These are phyloP conservation scores for Drosophila orosa DNA, from an alignment of 1,140 invertebrate genomes.

Conservation along the genomic window DNA sequence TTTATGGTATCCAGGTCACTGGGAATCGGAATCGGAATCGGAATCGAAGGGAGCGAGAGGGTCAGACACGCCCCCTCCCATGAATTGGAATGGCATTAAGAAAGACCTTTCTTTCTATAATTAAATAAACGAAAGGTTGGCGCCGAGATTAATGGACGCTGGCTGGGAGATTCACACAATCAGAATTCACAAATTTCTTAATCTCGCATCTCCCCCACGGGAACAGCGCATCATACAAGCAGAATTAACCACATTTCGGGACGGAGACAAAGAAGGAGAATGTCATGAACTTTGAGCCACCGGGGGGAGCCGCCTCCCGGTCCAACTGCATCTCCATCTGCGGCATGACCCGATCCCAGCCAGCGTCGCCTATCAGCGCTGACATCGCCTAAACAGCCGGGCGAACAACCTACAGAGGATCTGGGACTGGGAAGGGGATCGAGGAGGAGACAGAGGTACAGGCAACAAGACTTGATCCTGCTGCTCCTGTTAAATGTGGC, in stretches of 20 bases:
- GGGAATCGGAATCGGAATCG: not conserved
- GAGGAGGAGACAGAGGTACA: not conserved
- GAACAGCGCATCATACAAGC: slow-evolving; percentile 68
- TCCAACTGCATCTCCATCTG: slow-evolving; percentile 36
- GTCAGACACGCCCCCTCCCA: slow-evolving; percentile 14
- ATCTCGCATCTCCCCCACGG: slow-evolving; percentile 63
- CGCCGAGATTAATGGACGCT: slow-evolving; percentile 58
- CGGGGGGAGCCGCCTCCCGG: slow-evolving; percentile 19
- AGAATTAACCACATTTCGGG: slow-evolving; percentile 53
- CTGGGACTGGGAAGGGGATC: not conserved
- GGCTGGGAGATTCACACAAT: slow-evolving; percentile 60
- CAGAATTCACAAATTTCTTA: slow-evolving; percentile 68
- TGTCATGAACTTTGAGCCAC: slow-evolving; percentile 71
- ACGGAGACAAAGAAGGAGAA: slow-evolving; percentile 37
- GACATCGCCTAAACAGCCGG: slow-evolving; percentile 65
- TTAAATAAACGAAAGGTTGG: slow-evolving; percentile 64
- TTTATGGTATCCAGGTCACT: slow-evolving; percentile 56
- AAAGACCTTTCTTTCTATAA: slow-evolving; percentile 45
- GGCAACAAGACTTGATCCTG: slow-evolving; percentile 75
- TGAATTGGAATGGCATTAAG: slow-evolving; percentile 31
- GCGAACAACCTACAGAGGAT: slow-evolving; percentile 34
- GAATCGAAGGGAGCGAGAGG: slow-evolving; percentile 26
- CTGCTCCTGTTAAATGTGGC: slow-evolving; percentile 76
- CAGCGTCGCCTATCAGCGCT: slow-evolving; percentile 67
- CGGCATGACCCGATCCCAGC: slow-evolving; percentile 56